Base-by-base conservation (phyloP, 1,140 invertebrate species). In the Tribolium madens region DNA sequence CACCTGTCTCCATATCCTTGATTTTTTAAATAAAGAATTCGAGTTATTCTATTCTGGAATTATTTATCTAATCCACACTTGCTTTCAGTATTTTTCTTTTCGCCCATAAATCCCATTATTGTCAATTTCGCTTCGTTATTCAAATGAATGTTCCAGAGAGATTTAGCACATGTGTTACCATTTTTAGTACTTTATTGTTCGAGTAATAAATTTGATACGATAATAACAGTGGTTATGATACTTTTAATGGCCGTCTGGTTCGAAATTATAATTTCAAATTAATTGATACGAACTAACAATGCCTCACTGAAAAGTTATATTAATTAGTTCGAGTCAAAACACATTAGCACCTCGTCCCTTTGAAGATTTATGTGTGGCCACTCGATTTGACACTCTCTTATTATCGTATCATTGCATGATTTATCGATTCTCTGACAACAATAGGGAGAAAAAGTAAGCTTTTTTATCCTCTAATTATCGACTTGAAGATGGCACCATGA, bases 331-430 rank as follows among this genome's bases (percentile, higher is more conserved):
- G 6, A 64, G 57, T 64, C 57, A 64, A 64, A 64, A 64, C 57
- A 64, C 26, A 64, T 64, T 64, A 64, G 57, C 57, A 64, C 57
- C 57, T 64, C 21, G 5, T 31, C 26, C 57, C 21, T 12, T 31
- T 33, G 13, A 33, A 64, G 57, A 64, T 64, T 64, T 64, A 64
- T 64, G 57, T 64, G 57, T 7, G 57, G 57, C 57, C 57, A 64
- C 57, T 64, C 57, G 5, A 33, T 64, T 64, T 64, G 57, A 64
- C 57, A 64, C 57, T 64, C 52, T 57, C 57, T 64, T 33, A 64
- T 64, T 64, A 64, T 64, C 57, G 57, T n/a, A 64, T 64, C 18
- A 64, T 64, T 33, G 57, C 26, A 64, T 64, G 57, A 64, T 64
- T 64, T 64, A 64, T 64, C 9, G 52, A 64, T n/a, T 26, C 26